Evolutionary conservation across 2,888 invertebrate genomes (phyloP).

Genomic region (Meliscaeva auricollis): DNA sequence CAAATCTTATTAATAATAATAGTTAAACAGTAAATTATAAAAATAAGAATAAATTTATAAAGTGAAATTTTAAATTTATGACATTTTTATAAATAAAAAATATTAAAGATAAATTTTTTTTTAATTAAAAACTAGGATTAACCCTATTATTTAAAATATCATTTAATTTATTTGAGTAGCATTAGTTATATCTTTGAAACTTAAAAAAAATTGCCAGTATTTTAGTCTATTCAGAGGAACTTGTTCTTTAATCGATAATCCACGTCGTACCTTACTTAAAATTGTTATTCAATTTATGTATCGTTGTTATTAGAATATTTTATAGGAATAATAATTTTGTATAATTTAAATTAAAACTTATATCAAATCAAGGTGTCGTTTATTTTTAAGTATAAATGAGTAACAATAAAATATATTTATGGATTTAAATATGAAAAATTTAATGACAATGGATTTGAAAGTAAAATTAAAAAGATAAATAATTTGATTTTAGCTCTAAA

Average conservation of each 20-base stretch:
- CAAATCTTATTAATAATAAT: slow-evolving; percentile 85
- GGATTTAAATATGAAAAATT: slow-evolving; percentile 85
- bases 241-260: slow-evolving; percentile 89
- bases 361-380: slow-evolving; percentile 90
- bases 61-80: slow-evolving; percentile 86
- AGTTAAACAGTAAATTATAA: slow-evolving; percentile 79
- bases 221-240: slow-evolving; percentile 89
- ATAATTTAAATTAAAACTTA: slow-evolving; percentile 84
- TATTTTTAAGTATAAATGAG: slow-evolving; percentile 88
- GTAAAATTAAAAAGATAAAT: slow-evolving; percentile 85
- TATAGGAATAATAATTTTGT: slow-evolving; percentile 85
- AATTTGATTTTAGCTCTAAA: slow-evolving; percentile 87
- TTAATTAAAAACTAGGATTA: slow-evolving; percentile 87
- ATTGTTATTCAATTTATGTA: slow-evolving; percentile 88
- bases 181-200: slow-evolving; percentile 87
- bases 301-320: slow-evolving; percentile 87
- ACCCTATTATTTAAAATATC: slow-evolving; percentile 87
- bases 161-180: slow-evolving; percentile 85
- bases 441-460: slow-evolving; percentile 88
- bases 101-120: slow-evolving; percentile 84
- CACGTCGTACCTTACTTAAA: slow-evolving; percentile 84
- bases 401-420: slow-evolving; percentile 86
- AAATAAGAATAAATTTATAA: slow-evolving; percentile 84
- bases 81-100: slow-evolving; percentile 80
- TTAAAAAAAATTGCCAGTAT: slow-evolving; percentile 90